These are phyloP conservation scores for Euphonia xanthogaster DNA, from an alignment of 2,797 vertebrate species.

Conservation along the genomic window DNA sequence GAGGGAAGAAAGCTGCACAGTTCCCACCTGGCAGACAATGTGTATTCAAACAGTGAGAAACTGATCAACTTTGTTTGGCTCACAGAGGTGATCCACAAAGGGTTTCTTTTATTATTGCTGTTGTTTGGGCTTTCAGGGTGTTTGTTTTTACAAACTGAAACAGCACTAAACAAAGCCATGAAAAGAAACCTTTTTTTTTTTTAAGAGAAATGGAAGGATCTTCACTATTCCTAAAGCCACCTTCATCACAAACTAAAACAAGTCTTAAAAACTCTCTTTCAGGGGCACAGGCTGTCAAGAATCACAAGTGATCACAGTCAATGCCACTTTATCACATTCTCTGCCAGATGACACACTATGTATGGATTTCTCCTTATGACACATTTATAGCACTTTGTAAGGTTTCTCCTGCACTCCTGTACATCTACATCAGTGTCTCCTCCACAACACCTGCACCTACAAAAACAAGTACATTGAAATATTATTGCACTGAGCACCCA, in stretches of 20 bases:
- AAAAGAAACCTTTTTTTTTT: neutral
- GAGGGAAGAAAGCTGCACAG: neutral
- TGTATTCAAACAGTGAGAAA: neutral
- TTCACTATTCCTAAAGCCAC: neutral
- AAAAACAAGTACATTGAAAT: neutral
- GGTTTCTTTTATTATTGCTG: neutral
- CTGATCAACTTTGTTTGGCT: neutral
- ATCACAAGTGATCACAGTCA: neutral
- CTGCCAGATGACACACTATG: neutral
- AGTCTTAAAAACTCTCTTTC: neutral
- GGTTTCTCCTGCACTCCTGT: neutral
- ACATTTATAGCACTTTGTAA: neutral
- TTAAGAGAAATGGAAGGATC: neutral
- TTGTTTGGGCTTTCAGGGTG: neutral
- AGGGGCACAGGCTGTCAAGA: neutral
- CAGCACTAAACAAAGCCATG: neutral
- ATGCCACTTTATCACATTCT: neutral
- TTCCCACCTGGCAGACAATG: neutral
- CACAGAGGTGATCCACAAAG: neutral
- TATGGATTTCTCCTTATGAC: neutral
- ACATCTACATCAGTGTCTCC: neutral
- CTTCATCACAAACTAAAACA: neutral
- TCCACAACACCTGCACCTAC: neutral
- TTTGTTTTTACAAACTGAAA: slow-evolving; percentile 5
- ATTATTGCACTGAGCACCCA: neutral